These are phyloP conservation scores for Callyntrura guangdongensis DNA, from an alignment of 2,888 invertebrate genomes.

Conservation along the genomic window DNA sequence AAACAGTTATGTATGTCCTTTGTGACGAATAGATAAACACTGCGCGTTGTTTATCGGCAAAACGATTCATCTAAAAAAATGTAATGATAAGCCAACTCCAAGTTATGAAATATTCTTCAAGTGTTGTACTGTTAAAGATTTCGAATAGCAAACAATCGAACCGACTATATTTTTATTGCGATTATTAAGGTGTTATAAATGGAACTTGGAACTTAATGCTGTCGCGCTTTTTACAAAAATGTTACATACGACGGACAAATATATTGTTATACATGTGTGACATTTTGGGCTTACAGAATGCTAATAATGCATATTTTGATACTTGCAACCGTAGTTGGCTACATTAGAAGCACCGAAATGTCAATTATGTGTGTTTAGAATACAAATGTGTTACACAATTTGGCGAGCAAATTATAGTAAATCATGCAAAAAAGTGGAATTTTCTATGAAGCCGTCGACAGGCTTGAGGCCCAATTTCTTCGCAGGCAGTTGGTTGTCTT, in stretches of 20 bases:
- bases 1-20: conserved; percentile 90
- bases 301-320: conserved; percentile 68
- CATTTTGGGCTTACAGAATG: conserved; percentile 58
- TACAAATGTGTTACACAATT: conserved; percentile 3
- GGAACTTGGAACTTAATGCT: conserved; percentile 66
- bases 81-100: conserved; percentile 15
- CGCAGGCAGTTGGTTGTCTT: not conserved
- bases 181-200: conserved; percentile 38
- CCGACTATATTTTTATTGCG: conserved; percentile 66
- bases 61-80: not conserved
- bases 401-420: not conserved
- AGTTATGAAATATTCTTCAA: conserved; percentile 10
- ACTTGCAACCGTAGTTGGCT: conserved; percentile 59
- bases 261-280: conserved; percentile 34
- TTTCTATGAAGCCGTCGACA: conserved; percentile 17
- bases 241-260: conserved; percentile 65
- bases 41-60: not conserved
- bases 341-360: conserved; percentile 19
- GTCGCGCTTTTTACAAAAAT: conserved; percentile 60
- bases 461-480: not conserved
- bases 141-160: conserved; percentile 56
- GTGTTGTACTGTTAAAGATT: conserved; percentile 40
- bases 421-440: conserved; percentile 19
- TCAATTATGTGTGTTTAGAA: conserved; percentile 18
- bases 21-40: conserved; percentile 27